Conservation (phyloP, 2,797 vertebrate species). For the Helostoma temminkii region DNA sequence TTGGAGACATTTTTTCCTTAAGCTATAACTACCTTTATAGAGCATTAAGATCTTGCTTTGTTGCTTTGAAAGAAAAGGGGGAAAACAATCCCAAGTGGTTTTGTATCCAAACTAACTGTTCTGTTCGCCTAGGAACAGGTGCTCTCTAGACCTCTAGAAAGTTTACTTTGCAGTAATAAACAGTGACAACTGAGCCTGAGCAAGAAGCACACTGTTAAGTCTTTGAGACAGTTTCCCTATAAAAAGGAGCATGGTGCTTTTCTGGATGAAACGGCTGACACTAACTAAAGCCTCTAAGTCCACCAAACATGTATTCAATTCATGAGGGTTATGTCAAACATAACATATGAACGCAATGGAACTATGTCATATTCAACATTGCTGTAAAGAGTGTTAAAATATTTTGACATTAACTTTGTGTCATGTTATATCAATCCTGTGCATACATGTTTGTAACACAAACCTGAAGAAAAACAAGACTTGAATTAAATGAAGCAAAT, state of each 20-base stretch:
- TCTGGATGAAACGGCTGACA: constrained; percentile 45
- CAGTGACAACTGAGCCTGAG: constrained; percentile 33
- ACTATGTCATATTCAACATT: not conserved
- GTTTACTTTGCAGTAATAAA: constrained; percentile 53
- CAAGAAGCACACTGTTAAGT: constrained; percentile 13
- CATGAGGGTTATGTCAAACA: constrained; percentile 31
- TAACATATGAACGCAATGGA: constrained; percentile 20
- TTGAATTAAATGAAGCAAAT: not conserved
- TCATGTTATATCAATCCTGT: too few species aligned
- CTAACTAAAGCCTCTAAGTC: constrained; percentile 37
- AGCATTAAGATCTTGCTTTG: not conserved
- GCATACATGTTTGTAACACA: not conserved
- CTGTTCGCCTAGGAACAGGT: constrained; percentile 15
- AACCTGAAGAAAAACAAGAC: too few species aligned
- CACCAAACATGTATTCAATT: not conserved
- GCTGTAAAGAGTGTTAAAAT: not conserved
- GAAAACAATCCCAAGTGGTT: not conserved
- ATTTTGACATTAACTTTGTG: too few species aligned
- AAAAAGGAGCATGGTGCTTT: constrained; percentile 21
- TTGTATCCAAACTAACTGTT: not conserved
- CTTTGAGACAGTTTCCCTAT: constrained; percentile 45
- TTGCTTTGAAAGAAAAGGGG: not conserved
- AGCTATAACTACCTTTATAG: not conserved
- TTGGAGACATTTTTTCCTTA: not conserved
- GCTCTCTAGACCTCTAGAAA: constrained; percentile 26